These are phyloP conservation scores for Drosophila insularis DNA, from an alignment of 1,140 invertebrate species.

Conservation along the genomic window DNA sequence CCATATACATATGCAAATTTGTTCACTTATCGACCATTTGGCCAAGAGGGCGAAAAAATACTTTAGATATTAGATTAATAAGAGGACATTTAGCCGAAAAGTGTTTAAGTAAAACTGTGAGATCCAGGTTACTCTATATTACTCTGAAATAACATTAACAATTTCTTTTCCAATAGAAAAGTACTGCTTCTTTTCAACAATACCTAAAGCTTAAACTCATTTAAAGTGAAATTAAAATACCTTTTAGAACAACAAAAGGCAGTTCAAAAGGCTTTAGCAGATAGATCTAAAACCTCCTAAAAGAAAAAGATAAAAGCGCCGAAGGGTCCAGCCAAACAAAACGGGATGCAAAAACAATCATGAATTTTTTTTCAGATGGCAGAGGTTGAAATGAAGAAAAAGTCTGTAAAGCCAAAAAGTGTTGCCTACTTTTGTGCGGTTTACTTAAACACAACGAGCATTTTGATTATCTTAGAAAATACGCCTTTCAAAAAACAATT, in stretches of 20 bases:
- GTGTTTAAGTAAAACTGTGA: too few relatives aligned
- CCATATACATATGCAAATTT: too few relatives aligned
- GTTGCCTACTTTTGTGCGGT: not conserved
- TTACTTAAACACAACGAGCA: not conserved
- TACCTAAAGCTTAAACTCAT: not conserved
- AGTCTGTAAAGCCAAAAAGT: constrained; percentile 24
- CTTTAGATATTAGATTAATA: too few relatives aligned
- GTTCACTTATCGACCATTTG: too few relatives aligned
- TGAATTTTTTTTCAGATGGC: constrained; percentile 20
- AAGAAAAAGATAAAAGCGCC: constrained; percentile 70
- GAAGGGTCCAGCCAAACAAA: constrained; percentile 34
- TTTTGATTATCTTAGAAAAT: not conserved
- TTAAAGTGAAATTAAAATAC: not conserved
- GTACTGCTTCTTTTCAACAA: not conserved
- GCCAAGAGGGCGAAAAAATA: too few relatives aligned
- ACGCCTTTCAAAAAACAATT: not conserved
- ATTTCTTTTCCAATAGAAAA: too few relatives aligned
- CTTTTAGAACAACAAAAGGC: not conserved
- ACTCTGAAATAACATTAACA: too few relatives aligned
- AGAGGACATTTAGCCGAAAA: too few relatives aligned
- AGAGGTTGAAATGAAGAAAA: constrained; percentile 30
- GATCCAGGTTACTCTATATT: too few relatives aligned
- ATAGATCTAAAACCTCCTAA: constrained; percentile 57
- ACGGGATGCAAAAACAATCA: constrained; percentile 66
- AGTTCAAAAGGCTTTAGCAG: constrained; percentile 16